Conservation (phyloP, 2,888 invertebrate species). For the Hedychridium roseum region DNA sequence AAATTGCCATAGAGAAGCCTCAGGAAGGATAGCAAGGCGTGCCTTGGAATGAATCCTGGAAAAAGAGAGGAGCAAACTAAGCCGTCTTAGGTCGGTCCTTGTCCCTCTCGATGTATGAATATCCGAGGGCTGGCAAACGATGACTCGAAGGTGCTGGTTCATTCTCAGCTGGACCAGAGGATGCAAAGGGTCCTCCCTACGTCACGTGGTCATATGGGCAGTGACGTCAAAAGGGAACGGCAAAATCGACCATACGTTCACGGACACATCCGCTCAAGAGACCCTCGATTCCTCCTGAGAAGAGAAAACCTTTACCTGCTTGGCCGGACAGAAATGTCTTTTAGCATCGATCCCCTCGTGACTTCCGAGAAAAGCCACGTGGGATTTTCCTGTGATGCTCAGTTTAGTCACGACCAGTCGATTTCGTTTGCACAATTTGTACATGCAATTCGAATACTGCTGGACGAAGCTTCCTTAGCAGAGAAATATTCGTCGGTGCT, state of each 20-base stretch:
- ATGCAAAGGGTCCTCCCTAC: constrained; percentile 13
- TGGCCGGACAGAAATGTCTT: constrained; percentile 17
- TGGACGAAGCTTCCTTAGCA: too few species aligned
- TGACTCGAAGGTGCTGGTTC: background rate
- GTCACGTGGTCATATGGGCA: constrained; percentile 26
- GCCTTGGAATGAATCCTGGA: background rate
- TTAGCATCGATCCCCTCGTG: constrained; percentile 8
- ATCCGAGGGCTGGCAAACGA: too few species aligned
- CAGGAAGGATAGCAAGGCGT: background rate
- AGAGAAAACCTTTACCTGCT: constrained; percentile 9
- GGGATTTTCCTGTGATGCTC: constrained; percentile 9
- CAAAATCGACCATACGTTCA: constrained; percentile 18
- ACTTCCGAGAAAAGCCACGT: constrained; percentile 13
- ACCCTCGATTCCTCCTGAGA: constrained; percentile 13
- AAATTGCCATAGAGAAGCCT: background rate
- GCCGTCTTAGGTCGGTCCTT: background rate
- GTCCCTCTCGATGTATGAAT: too few species aligned
- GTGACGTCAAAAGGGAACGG: constrained; percentile 24
- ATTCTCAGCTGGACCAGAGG: constrained; percentile 7
- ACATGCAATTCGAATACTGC: too few species aligned
- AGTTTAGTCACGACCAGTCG: constrained; percentile 3
- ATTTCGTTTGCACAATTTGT: too few species aligned
- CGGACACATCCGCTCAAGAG: background rate
- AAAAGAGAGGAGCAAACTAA: background rate
- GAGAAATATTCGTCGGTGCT: too few species aligned